A percentile compares a stretch with the other conserved stretches of the same genome.
Evolutionary conservation across 2,888 invertebrate species (phyloP).

Genomic region (Colostygia pectinataria): DNA sequence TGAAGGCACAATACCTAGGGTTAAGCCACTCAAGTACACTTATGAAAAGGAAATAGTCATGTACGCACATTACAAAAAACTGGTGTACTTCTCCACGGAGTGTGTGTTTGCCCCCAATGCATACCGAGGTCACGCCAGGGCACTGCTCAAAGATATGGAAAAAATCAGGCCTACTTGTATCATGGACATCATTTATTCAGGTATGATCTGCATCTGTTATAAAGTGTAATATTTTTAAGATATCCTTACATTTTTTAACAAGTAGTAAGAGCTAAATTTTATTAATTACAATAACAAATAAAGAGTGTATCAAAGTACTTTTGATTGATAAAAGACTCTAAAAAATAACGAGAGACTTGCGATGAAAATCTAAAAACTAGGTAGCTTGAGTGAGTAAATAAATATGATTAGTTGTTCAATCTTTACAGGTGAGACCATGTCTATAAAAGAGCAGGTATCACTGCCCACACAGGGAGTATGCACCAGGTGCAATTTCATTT

Average conservation of each 20-base stretch:
- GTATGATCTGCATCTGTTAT: slow-evolving; percentile 56
- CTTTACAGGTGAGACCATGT: slow-evolving; percentile 90
- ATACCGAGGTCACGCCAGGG: slow-evolving; percentile 95
- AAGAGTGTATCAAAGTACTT: no score
- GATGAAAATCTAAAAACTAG: no score
- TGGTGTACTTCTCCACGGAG: slow-evolving; percentile 99
- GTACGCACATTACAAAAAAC: slow-evolving; percentile 98
- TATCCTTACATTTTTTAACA: no score
- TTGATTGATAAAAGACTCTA: no score
- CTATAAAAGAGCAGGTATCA: slow-evolving; percentile 91
- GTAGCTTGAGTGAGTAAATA: no score
- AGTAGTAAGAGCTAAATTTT: no score
- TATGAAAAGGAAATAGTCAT: slow-evolving; percentile 99
- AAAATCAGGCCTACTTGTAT: slow-evolving; percentile 95
- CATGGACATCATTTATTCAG: slow-evolving; percentile 96
- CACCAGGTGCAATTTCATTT: slow-evolving; percentile 93
- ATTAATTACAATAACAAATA: no score
- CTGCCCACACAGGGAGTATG: slow-evolving; percentile 92
- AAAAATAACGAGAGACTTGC: no score
- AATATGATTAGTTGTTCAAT: background rate
- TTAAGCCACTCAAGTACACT: slow-evolving; percentile 97
- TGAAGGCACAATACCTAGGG: slow-evolving; percentile 93
- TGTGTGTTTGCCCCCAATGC: slow-evolving; percentile 99
- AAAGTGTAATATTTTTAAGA: no score
- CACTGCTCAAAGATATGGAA: slow-evolving; percentile 96